A percentile compares a stretch with the other conserved stretches of the same genome.
Evolutionary conservation across 2,113 vertebrate genomes (phyloP).

Genomic region (Alouatta palliata): DNA sequence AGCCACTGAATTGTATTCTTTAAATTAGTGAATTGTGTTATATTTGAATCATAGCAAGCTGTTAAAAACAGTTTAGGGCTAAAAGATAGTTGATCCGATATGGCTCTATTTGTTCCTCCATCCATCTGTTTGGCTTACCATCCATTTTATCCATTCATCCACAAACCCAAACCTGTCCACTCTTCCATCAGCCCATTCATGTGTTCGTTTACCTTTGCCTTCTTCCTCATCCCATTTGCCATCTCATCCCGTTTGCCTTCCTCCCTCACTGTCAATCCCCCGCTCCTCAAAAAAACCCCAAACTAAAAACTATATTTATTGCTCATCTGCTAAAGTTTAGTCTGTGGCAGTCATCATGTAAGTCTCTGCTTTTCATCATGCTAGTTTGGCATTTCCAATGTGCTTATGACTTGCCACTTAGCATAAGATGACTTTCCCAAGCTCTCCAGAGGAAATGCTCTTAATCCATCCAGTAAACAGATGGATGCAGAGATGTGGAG

Average conservation of each 20-base stretch:
- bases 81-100: neutral
- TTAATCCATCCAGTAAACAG: neutral
- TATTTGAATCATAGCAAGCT: neutral
- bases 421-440: conserved; percentile 25
- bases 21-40: neutral
- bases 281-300: too few species aligned
- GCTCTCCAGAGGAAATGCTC: neutral
- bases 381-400: neutral
- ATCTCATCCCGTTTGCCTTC: neutral
- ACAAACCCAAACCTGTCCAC: neutral
- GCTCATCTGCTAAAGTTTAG: neutral
- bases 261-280: neutral
- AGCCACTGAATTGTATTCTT: neutral
- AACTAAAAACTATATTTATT: neutral
- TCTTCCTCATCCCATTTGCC: neutral
- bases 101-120: neutral
- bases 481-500: neutral
- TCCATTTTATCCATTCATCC: neutral
- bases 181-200: neutral
- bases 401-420: neutral
- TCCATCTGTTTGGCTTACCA: neutral
- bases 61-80: neutral
- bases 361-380: neutral
- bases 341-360: too few species aligned
- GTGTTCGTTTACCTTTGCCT: neutral